Percentiles rank a stretch among this genome's conserved stretches.
These are phyloP conservation scores for Hybognathus amarus DNA, from an alignment of 2,797 vertebrate genomes.

Conservation along the genomic window DNA sequence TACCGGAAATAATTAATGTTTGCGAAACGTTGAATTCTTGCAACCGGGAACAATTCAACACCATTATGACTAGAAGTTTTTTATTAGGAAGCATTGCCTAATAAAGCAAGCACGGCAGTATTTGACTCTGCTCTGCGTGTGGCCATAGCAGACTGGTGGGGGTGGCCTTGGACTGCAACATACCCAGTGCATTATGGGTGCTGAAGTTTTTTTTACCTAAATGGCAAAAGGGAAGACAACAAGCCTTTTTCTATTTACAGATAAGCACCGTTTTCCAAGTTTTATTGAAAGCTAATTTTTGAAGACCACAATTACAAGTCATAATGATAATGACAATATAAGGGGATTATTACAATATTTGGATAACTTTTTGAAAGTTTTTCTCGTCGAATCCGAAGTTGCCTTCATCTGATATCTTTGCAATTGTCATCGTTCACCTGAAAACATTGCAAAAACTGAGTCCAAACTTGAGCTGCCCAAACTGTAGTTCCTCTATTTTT, in stretches of 20 bases:
- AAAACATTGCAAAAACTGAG: background rate
- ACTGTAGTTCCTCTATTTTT: background rate
- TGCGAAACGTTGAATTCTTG: too few species aligned
- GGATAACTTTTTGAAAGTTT: background rate
- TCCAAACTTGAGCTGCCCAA: background rate
- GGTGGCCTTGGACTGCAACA: background rate
- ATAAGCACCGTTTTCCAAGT: background rate
- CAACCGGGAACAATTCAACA: too few species aligned
- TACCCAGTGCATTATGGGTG: background rate
- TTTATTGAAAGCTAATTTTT: background rate
- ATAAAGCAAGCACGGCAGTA: background rate
- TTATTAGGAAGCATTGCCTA: background rate
- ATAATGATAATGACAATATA: background rate
- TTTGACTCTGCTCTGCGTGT: background rate
- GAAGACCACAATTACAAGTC: background rate
- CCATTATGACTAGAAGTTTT: too few species aligned
- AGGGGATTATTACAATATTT: background rate
- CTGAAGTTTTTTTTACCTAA: background rate
- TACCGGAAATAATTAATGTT: too few species aligned
- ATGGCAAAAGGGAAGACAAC: background rate
- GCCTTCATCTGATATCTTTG: background rate
- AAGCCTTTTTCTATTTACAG: background rate
- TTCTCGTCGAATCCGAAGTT: background rate
- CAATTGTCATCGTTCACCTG: background rate
- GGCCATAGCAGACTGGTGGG: background rate